Evolutionary conservation across 1,140 invertebrate genomes (phyloP).

Genomic region (Hypothenemus hampei): DNA sequence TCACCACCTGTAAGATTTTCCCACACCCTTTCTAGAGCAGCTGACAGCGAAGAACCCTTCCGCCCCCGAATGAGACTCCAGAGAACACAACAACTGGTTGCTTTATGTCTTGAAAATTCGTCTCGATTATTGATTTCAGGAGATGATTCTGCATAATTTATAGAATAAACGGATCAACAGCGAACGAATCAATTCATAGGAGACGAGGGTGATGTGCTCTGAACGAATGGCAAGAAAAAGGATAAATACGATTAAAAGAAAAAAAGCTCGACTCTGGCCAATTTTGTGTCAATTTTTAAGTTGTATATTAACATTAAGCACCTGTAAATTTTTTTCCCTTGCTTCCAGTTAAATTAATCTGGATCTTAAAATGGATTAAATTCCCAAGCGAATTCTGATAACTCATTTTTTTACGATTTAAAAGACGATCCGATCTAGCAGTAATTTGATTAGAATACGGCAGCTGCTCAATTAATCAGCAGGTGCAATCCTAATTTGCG

Average conservation of each 20-base stretch:
- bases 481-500: too few relatives aligned
- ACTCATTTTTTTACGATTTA: too few relatives aligned
- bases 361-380: too few relatives aligned
- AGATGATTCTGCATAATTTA: neutral
- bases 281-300: too few relatives aligned
- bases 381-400: too few relatives aligned
- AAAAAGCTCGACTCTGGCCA: too few relatives aligned
- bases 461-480: too few relatives aligned
- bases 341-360: too few relatives aligned
- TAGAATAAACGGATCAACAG: neutral
- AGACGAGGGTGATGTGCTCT: neutral
- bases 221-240: neutral
- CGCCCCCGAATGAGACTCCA: conserved; percentile 7
- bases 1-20: conserved; percentile 28
- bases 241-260: conserved; percentile 1
- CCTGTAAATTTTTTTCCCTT: too few relatives aligned
- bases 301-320: too few relatives aligned
- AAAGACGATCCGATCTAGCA: too few relatives aligned
- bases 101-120: neutral
- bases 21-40: conserved; percentile 17
- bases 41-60: conserved; percentile 12
- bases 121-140: neutral
- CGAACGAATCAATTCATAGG: neutral
- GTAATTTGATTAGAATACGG: too few relatives aligned
- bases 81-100: conserved; percentile 12